A percentile compares a stretch with the other conserved stretches of the same genome.
Evolutionary conservation across 2,113 vertebrate species (phyloP).

Genomic region (Crotalus viridis): DNA sequence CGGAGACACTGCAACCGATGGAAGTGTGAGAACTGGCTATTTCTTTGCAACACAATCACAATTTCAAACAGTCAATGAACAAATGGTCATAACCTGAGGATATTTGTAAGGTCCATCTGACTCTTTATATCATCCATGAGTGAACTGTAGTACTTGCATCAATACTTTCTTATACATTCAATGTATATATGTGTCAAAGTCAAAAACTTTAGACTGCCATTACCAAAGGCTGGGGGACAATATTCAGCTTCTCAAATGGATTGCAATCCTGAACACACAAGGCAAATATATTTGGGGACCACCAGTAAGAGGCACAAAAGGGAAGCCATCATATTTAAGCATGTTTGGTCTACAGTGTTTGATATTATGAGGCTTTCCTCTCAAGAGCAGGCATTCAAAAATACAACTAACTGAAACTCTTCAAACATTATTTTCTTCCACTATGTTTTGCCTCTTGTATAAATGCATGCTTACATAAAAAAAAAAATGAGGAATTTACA

Average conservation of each 20-base stretch:
- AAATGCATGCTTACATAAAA: not conserved
- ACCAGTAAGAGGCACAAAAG: not conserved
- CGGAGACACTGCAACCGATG: not conserved
- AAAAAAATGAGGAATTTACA: not conserved
- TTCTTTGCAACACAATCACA: not conserved
- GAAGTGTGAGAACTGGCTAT: not conserved
- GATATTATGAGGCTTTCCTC: not conserved
- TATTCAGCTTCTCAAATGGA: not conserved
- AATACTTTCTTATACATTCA: not conserved
- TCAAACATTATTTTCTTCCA: not conserved
- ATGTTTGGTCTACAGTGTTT: not conserved
- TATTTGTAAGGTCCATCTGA: not conserved
- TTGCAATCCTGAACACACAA: not conserved
- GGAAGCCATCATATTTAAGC: not conserved
- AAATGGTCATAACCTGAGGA: not conserved
- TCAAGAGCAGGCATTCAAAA: not conserved
- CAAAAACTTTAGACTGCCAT: too few relatives aligned
- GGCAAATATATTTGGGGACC: not conserved
- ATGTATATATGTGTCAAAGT: not conserved
- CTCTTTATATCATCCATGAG: not conserved
- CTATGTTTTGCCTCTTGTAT: not conserved
- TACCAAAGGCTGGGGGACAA: not conserved
- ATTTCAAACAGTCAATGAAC: not conserved
- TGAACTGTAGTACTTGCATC: not conserved
- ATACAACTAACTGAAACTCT: not conserved